phyloP scores from a whole-genome alignment of 2,888 invertebrate species.

The Euproctis similis region DNA sequence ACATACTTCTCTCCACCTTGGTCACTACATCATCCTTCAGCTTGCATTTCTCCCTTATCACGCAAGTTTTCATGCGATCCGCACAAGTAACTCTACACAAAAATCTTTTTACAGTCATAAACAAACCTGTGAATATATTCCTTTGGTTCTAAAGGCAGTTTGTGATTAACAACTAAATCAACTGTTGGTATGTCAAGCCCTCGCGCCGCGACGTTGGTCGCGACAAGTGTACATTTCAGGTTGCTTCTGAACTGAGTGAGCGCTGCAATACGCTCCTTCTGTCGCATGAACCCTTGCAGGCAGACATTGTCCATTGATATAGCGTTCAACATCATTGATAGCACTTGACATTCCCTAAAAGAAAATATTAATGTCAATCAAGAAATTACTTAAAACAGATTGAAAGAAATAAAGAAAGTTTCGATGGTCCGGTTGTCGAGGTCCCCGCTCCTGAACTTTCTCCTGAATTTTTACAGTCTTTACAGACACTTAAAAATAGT shows the following conservation, averaged over 20 bases:
- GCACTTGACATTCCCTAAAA: slow-evolving; percentile 89
- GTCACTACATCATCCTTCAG: too few relatives aligned
- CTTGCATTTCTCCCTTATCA: too few relatives aligned
- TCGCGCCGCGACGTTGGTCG: slow-evolving; percentile 97
- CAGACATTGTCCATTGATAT: slow-evolving; percentile 93
- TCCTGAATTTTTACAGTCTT: too few relatives aligned
- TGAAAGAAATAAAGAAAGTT: too few relatives aligned
- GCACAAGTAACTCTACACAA: not conserved
- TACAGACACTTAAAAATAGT: too few relatives aligned
- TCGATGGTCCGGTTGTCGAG: too few relatives aligned
- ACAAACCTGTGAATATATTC: slow-evolving; percentile 90
- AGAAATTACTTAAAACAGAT: too few relatives aligned
- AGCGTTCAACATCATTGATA: slow-evolving; percentile 91
- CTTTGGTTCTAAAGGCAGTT: slow-evolving; percentile 91
- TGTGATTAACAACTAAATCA: slow-evolving; percentile 95
- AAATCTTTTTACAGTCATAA: not conserved
- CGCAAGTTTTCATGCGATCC: too few relatives aligned
- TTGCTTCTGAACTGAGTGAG: slow-evolving; percentile 94
- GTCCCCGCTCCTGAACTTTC: too few relatives aligned
- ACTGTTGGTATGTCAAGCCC: slow-evolving; percentile 98
- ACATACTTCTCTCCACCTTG: too few relatives aligned
- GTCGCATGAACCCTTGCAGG: slow-evolving; percentile 94
- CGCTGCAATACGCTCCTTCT: slow-evolving; percentile 88
- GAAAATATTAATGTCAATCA: not conserved
- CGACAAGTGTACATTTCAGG: slow-evolving; percentile 90